Percentiles rank a stretch among this genome's conserved stretches.
These are phyloP conservation scores for Pseudolycoriella hygida DNA, from an alignment of 2,888 invertebrate species.

Conservation along the genomic window DNA sequence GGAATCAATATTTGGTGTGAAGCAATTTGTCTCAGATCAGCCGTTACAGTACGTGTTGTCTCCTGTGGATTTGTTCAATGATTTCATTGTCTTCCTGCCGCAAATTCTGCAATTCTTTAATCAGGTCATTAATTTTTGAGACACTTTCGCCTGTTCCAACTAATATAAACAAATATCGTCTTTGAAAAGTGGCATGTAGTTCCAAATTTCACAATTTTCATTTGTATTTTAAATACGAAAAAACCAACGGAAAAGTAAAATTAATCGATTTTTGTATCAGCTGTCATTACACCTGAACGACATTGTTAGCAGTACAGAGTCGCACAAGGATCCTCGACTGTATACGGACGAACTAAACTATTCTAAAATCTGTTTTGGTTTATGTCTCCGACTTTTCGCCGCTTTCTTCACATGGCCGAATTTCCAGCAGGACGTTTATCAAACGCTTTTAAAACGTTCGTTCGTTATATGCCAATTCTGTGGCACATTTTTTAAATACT, in stretches of 20 bases:
- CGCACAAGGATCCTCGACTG: slow-evolving; percentile 21
- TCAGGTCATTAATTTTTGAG: slow-evolving; percentile 5
- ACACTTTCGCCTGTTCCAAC: no score
- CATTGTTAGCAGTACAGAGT: not conserved
- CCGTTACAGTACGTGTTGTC: slow-evolving; percentile 19
- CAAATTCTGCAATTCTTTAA: slow-evolving; percentile 9
- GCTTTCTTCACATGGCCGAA: slow-evolving; percentile 45
- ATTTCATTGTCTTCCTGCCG: slow-evolving; percentile 10
- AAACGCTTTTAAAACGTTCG: slow-evolving; percentile 8
- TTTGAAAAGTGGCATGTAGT: no score
- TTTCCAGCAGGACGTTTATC: slow-evolving; percentile 30
- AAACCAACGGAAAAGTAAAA: not conserved
- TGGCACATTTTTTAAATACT: no score
- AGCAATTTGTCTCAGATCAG: slow-evolving; percentile 14
- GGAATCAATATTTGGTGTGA: slow-evolving; percentile 23
- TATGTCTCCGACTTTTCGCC: slow-evolving; percentile 36
- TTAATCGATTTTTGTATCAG: not conserved
- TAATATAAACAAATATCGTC: no score
- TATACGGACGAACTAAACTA: slow-evolving; percentile 33
- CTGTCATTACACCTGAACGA: not conserved
- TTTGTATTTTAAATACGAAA: no score
- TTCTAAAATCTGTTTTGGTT: slow-evolving; percentile 35
- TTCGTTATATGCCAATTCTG: not conserved
- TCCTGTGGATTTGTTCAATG: slow-evolving; percentile 20
- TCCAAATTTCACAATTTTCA: no score